A percentile compares a stretch with the other conserved stretches of the same genome.
Conservation (phyloP, 2,113 vertebrate species). For the Dipodomys spectabilis region DNA sequence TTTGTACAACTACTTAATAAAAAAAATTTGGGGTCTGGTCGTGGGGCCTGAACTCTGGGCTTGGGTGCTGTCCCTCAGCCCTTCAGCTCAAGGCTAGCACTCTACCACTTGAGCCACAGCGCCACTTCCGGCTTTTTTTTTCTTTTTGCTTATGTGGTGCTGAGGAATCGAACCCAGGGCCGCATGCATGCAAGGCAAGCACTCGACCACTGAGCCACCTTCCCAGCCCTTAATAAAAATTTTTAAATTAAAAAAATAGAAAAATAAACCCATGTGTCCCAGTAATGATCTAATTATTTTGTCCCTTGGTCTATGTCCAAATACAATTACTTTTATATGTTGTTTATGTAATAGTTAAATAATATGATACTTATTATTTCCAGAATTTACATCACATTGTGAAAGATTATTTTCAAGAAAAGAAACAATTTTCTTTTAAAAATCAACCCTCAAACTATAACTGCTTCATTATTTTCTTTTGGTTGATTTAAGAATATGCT, state of each 20-base stretch:
- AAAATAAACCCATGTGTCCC: neutral
- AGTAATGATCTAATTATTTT: neutral
- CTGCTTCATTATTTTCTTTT: neutral
- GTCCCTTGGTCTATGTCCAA: neutral
- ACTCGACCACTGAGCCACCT: no score
- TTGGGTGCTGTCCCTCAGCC: no score
- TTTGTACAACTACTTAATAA: no score
- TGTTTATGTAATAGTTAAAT: neutral
- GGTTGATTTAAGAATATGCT: neutral
- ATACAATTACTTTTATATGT: neutral
- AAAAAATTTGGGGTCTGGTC: no score
- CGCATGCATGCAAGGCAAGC: no score
- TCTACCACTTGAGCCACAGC: no score
- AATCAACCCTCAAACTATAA: neutral
- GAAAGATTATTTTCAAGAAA: constrained; percentile 23
- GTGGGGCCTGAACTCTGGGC: no score
- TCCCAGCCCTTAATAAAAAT: no score
- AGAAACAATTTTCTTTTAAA: neutral
- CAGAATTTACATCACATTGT: neutral
- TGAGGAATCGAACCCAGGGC: no score
- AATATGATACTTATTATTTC: neutral
- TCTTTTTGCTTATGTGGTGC: no score
- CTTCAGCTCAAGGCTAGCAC: no score
- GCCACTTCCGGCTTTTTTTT: no score
- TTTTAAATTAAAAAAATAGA: neutral